Base-by-base conservation (phyloP, 2,888 invertebrate genomes). In the Euspilapteryx auroguttella region DNA sequence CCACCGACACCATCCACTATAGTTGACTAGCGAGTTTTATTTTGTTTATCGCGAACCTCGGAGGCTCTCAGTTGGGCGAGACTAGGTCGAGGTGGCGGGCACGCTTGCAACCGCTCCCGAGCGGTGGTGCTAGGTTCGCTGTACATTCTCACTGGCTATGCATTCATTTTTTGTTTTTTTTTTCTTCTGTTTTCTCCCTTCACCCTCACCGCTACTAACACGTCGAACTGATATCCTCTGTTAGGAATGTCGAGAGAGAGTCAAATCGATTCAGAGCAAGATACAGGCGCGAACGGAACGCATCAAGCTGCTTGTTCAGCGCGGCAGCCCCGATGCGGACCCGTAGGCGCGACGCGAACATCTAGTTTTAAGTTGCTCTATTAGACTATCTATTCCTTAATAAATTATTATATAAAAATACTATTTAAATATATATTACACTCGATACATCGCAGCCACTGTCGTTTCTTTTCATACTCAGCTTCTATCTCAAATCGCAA, bases 211-310 rank as follows among this genome's bases (percentile, higher is more conserved):
- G n/a, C 68, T 65, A 68, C 34, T 36, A 35, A 69, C 65, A 47
- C 45, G 44, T 51, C 49, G n/a, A 43, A 48, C 41, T 52, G 61
- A 62, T 76, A 71, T 78, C 78, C 63, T 61, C 61, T 57, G 55
- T 44, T 75, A 93, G 92, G 86, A 84, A 64, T 88, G 83, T 79
- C 87, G 87, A 63, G 92, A 93, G 75, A 84, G 83, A 73, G 86
- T 91, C 51, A 89, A 88, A 64, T 82, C 84, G 61, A 82, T 94
- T 56, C 90, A 92, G 71, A 87, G 85, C 77, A 90, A 90, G 81
- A 89, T 94, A 55, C 82, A 86, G 54, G 87, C 89, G 73, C 86
- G 89, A 44, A 86, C 85, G 63, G 93, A 94, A 77, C 87, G 92
- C 57, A 87, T 92, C 56, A 93, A 92, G 71, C 79, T 90, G 47